Conservation (phyloP, 2,113 vertebrate genomes). For the Barbus barbus region DNA sequence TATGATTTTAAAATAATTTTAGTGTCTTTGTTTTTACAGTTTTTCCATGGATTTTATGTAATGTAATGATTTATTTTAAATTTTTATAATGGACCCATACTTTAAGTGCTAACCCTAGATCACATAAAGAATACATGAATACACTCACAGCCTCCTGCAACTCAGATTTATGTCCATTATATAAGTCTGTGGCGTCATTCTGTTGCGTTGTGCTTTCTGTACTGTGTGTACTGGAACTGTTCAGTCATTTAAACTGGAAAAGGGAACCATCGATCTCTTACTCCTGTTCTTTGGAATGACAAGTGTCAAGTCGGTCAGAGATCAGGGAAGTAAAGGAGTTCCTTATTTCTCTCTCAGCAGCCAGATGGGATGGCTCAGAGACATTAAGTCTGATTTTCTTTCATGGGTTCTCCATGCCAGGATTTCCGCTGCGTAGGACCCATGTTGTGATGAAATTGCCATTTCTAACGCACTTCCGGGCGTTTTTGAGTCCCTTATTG, state of each 20-base stretch:
- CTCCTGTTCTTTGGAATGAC: constrained; percentile 22
- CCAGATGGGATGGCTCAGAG: constrained; percentile 26
- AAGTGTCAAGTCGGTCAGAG: constrained; percentile 34
- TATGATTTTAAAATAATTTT: background rate
- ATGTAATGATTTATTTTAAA: background rate
- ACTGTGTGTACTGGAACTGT: constrained; percentile 3
- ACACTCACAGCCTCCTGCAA: background rate
- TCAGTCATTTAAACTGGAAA: constrained; percentile 35
- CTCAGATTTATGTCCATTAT: background rate
- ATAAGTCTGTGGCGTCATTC: background rate
- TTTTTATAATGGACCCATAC: background rate
- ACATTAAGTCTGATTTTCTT: constrained; percentile 18
- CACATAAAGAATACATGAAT: background rate
- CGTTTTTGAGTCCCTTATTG: constrained; percentile 36
- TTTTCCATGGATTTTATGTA: background rate
- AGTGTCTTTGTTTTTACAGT: background rate
- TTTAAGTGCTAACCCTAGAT: background rate
- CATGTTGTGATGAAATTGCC: constrained; percentile 61
- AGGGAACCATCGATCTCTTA: constrained; percentile 22
- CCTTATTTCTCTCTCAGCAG: constrained; percentile 38
- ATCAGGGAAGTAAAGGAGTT: constrained; percentile 36
- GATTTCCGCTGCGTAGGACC: constrained; percentile 65
- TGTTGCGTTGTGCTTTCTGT: background rate
- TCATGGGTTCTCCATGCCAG: constrained; percentile 51
- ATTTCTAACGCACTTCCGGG: constrained; percentile 53